Conservation (phyloP, 1,140 invertebrate genomes). For the Octopus sinensis region DNA sequence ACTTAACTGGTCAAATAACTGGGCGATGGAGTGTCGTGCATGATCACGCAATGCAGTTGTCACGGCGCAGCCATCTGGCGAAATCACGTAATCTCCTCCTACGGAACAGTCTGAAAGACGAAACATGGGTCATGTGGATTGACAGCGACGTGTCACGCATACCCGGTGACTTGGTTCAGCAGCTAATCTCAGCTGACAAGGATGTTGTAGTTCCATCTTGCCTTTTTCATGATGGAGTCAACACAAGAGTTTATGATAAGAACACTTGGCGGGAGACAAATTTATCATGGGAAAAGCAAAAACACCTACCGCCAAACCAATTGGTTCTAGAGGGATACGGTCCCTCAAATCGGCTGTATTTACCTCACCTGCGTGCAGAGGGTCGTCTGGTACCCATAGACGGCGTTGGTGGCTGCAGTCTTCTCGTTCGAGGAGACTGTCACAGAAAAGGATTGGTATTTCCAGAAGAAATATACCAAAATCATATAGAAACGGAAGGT, state of each 20-base stretch:
- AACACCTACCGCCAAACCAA: slow-evolving; percentile 24
- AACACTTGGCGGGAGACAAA: slow-evolving; percentile 52
- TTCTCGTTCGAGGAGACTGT: slow-evolving; percentile 40
- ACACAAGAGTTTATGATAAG: slow-evolving; percentile 44
- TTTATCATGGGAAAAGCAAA: slow-evolving; percentile 35
- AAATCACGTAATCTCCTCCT: slow-evolving; percentile 44
- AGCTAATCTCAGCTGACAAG: slow-evolving; percentile 41
- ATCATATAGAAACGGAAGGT: slow-evolving; percentile 54
- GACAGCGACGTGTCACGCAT: slow-evolving; percentile 46
- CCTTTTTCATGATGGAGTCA: slow-evolving; percentile 31
- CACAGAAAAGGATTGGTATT: slow-evolving; percentile 48
- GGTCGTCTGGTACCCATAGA: slow-evolving; percentile 47
- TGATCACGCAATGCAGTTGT: slow-evolving; percentile 30
- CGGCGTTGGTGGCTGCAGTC: slow-evolving; percentile 49
- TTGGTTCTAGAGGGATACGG: slow-evolving; percentile 50
- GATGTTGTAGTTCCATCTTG: slow-evolving; percentile 45
- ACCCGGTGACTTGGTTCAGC: slow-evolving; percentile 44
- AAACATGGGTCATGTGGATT: slow-evolving; percentile 50
- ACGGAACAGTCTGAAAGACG: slow-evolving; percentile 27
- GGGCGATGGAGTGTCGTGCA: slow-evolving; percentile 38
- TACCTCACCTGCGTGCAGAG: slow-evolving; percentile 44
- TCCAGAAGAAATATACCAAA: slow-evolving; percentile 40
- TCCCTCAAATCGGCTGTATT: slow-evolving; percentile 36
- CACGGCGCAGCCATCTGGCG: slow-evolving; percentile 43
- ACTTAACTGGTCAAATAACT: slow-evolving; percentile 31